These are phyloP conservation scores for Papilio polytes DNA, from an alignment of 1,140 invertebrate genomes.

Conservation along the genomic window DNA sequence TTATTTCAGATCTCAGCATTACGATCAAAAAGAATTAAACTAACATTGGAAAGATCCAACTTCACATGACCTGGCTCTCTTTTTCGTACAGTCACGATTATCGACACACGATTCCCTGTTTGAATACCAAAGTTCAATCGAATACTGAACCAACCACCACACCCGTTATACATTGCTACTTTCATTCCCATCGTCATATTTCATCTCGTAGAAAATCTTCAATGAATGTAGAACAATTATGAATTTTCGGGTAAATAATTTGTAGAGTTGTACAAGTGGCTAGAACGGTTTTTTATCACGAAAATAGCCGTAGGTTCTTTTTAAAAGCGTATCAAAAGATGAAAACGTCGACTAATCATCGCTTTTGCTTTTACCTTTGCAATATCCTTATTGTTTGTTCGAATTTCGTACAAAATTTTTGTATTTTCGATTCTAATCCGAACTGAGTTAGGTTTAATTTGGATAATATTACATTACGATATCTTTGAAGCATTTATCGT, in stretches of 20 bases:
- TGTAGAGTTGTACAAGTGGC: conserved; percentile 7
- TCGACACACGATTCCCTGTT: conserved; percentile 39
- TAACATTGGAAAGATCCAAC: conserved; percentile 39
- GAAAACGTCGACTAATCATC: conserved; percentile 42
- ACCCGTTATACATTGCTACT: neutral
- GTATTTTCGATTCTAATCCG: conserved; percentile 15
- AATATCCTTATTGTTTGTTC: conserved; percentile 40
- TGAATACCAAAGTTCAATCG: conserved; percentile 32
- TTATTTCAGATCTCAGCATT: conserved; percentile 16
- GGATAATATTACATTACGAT: conserved; percentile 8
- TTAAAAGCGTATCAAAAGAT: conserved; percentile 42
- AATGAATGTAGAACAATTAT: neutral
- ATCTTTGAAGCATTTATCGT: conserved; percentile 29
- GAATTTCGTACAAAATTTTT: conserved; percentile 3
- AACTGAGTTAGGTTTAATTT: conserved; percentile 17
- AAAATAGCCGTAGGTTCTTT: conserved; percentile 40
- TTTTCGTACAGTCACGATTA: conserved; percentile 41
- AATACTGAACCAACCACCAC: neutral
- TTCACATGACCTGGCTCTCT: conserved; percentile 39
- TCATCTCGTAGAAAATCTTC: neutral
- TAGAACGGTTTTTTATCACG: conserved; percentile 41
- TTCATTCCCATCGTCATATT: neutral
- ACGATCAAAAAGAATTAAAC: conserved; percentile 38
- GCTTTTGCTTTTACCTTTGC: conserved; percentile 41
- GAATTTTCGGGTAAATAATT: conserved; percentile 10